A percentile compares a stretch with the other conserved stretches of the same genome.
Conservation (phyloP, 2,797 vertebrate genomes). For the Alcedo atthis region DNA sequence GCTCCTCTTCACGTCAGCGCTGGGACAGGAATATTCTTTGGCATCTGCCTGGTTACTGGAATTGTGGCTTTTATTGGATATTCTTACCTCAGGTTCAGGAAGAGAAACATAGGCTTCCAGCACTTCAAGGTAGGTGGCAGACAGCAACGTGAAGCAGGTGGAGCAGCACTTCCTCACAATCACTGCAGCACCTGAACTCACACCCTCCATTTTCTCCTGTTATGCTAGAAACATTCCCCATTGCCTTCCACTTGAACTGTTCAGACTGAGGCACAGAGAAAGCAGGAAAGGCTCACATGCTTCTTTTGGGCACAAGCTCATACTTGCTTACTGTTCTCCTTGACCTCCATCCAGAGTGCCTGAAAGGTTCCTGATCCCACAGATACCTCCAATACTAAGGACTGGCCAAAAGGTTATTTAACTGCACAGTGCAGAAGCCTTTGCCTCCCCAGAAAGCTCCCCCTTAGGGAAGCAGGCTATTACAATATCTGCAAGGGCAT, state of each 20-base stretch:
- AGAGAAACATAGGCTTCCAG: conserved; percentile 83
- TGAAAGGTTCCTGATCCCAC: not conserved
- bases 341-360: not conserved
- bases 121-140: conserved; percentile 85
- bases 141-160: fast-evolving
- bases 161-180: no score
- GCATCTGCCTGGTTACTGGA: conserved; percentile 73
- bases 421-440: not conserved
- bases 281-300: not conserved
- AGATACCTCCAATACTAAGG: not conserved
- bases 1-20: conserved; percentile 74
- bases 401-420: not conserved
- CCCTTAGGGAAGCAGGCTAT: not conserved
- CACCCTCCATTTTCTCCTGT: not conserved
- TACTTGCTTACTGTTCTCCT: not conserved
- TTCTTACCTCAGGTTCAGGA: conserved; percentile 84
- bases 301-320: not conserved
- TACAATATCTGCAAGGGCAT: not conserved
- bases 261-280: not conserved
- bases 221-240: not conserved
- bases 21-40: conserved; percentile 84
- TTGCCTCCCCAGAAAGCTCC: not conserved
- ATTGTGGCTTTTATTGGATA: conserved; percentile 79
- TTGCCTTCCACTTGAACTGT: not conserved
- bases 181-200: not conserved